phyloP scores from a whole-genome alignment of 2,113 vertebrate genomes.

The Equus quagga region DNA sequence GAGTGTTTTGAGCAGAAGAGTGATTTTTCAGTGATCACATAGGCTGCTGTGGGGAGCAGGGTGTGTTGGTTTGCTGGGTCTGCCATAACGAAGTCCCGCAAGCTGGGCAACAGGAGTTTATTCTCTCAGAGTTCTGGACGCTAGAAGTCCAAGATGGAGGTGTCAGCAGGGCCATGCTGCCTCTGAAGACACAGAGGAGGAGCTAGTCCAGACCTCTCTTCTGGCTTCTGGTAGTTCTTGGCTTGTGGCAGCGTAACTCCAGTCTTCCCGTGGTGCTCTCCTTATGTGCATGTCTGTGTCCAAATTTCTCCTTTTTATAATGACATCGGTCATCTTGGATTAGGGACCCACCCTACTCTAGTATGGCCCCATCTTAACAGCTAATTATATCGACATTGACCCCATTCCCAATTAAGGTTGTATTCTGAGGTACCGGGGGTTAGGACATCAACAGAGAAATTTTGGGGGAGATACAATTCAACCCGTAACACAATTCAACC shows the following conservation, averaged over 20 bases:
- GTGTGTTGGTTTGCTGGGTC: neutral
- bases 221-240: neutral
- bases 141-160: neutral
- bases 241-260: neutral
- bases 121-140: neutral
- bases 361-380: neutral
- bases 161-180: accelerated
- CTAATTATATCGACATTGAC: neutral
- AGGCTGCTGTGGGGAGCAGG: neutral
- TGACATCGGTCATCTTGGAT: neutral
- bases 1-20: neutral
- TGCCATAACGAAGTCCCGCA: neutral
- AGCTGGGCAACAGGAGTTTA: neutral
- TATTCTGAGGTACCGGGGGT: neutral
- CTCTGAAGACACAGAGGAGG: neutral
- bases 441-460: neutral
- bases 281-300: neutral
- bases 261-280: no score
- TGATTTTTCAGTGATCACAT: neutral
- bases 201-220: neutral
- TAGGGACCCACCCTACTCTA: neutral
- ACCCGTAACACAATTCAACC: neutral
- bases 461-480: neutral
- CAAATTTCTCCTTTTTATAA: neutral
- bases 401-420: neutral